phyloP scores from a whole-genome alignment of 2,888 invertebrate species.

The Tillus elongatus region DNA sequence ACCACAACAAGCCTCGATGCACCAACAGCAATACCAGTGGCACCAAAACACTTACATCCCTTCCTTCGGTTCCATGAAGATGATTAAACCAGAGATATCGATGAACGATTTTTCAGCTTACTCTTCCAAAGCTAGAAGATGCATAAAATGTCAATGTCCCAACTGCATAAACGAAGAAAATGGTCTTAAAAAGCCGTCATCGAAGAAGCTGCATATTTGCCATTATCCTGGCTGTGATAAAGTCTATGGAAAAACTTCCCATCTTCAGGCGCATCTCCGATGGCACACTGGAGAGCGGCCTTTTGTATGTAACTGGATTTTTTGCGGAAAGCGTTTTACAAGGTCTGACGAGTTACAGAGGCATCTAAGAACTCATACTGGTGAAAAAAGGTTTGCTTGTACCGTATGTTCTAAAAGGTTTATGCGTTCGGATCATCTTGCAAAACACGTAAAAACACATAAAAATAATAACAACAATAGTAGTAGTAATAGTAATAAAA shows the following conservation, averaged over 20 bases:
- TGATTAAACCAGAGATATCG: slow-evolving; percentile 41
- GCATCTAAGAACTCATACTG: slow-evolving; percentile 81
- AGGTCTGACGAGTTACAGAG: slow-evolving; percentile 86
- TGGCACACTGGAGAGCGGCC: slow-evolving; percentile 93
- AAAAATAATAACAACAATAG: slow-evolving; percentile 46
- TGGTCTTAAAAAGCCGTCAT: slow-evolving; percentile 69
- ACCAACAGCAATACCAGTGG: slow-evolving; percentile 43
- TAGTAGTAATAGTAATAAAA: no score
- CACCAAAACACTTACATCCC: slow-evolving; percentile 41
- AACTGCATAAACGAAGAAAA: slow-evolving; percentile 73
- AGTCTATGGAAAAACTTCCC: slow-evolving; percentile 89
- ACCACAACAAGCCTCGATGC: slow-evolving; percentile 47
- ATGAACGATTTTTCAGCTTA: slow-evolving; percentile 32
- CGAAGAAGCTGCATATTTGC: slow-evolving; percentile 75
- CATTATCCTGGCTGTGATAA: slow-evolving; percentile 81
- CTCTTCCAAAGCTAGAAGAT: slow-evolving; percentile 53
- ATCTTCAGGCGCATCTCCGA: slow-evolving; percentile 52
- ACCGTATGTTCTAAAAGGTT: slow-evolving; percentile 81
- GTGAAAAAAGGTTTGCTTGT: slow-evolving; percentile 82
- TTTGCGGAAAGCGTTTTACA: slow-evolving; percentile 85
- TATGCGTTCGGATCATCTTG: slow-evolving; percentile 89
- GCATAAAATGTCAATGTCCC: slow-evolving; percentile 71
- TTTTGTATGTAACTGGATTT: slow-evolving; percentile 80
- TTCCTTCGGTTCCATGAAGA: slow-evolving; percentile 31
- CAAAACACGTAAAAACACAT: slow-evolving; percentile 87